A percentile compares a stretch with the other conserved stretches of the same genome.
phyloP scores from a whole-genome alignment of 2,797 vertebrate genomes.

The Melanotaenia pygmaea region DNA sequence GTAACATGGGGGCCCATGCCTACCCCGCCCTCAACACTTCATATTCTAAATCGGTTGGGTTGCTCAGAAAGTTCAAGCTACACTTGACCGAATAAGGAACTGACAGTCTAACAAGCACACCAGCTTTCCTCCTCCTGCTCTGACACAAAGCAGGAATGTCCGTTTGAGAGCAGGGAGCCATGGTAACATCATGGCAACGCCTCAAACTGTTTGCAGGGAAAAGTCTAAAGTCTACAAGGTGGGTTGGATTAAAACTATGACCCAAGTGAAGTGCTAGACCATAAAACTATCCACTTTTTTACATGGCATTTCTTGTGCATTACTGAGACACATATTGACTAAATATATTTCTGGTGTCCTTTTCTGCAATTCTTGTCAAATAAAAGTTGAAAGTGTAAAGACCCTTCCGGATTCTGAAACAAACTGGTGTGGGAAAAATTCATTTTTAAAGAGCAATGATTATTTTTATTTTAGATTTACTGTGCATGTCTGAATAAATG shows the following conservation, averaged over 20 bases:
- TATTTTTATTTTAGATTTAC: background rate
- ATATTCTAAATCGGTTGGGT: conserved; percentile 77
- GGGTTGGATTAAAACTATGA: background rate
- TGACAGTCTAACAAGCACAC: conserved; percentile 42
- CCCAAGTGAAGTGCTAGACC: background rate
- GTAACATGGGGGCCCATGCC: conserved; percentile 51
- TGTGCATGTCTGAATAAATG: background rate
- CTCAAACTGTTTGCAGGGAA: conserved; percentile 38
- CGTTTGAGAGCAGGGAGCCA: conserved; percentile 51
- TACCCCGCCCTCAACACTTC: conserved; percentile 63
- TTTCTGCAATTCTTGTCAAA: background rate
- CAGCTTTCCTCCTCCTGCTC: conserved; percentile 60
- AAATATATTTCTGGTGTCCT: background rate
- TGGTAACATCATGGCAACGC: conserved; percentile 59
- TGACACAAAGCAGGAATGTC: conserved; percentile 72
- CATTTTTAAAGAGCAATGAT: too few relatives aligned
- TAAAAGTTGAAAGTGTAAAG: background rate
- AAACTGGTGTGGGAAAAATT: background rate
- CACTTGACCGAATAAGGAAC: conserved; percentile 84
- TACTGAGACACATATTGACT: background rate
- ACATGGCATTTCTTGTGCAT: background rate
- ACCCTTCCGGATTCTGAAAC: too few relatives aligned
- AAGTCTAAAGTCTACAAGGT: conserved; percentile 29
- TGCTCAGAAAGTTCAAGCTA: conserved; percentile 71
- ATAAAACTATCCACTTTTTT: background rate